Conservation (phyloP, 2,113 vertebrate species). For the Microcebus ravelobensis region DNA sequence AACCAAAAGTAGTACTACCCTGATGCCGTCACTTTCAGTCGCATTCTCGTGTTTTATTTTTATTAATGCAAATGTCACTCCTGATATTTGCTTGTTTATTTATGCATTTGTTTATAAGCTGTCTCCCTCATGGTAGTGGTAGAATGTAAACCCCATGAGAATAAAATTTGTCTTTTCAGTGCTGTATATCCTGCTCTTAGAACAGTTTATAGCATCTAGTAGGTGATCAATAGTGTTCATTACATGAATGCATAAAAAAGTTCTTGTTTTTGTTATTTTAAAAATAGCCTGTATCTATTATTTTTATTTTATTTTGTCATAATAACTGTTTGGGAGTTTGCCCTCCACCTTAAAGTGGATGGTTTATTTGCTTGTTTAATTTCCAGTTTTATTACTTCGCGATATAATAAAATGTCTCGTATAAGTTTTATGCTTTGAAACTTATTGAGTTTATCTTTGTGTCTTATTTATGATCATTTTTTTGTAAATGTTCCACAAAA, state of each 20-base stretch:
- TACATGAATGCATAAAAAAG: not conserved
- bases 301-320: constrained; percentile 51
- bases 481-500: constrained; percentile 29
- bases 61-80: not conserved
- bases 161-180: not conserved
- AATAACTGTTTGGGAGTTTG: not conserved
- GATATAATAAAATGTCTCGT: constrained; percentile 27
- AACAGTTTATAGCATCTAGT: not conserved
- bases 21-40: not conserved
- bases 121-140: not conserved
- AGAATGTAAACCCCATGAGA: not conserved
- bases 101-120: not conserved
- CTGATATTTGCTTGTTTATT: not conserved
- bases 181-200: not conserved
- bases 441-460: constrained; percentile 41
- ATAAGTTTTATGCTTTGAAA: constrained; percentile 61
- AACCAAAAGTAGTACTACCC: not conserved
- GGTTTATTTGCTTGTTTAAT: constrained; percentile 56
- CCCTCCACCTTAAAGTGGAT: constrained; percentile 12
- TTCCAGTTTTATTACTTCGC: constrained; percentile 51
- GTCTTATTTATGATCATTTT: not conserved
- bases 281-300: not conserved
- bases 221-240: not conserved
- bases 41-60: not conserved
- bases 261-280: constrained; percentile 29